Base-by-base conservation (phyloP, 2,797 vertebrate species). In the Galaxias olidus region DNA sequence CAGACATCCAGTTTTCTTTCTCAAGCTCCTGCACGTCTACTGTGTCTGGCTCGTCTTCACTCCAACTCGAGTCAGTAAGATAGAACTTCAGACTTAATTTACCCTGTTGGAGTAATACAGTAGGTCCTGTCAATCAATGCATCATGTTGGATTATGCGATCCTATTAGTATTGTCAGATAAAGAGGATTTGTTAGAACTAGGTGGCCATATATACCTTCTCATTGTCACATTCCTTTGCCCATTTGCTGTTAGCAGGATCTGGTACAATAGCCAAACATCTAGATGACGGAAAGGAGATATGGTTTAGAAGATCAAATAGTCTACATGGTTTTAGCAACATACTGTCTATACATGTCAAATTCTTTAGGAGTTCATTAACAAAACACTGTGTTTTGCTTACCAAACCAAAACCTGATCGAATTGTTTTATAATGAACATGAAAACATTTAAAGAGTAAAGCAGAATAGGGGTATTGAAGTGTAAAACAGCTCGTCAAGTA, bases 191-290 rank as follows among this genome's bases (percentile, higher is more conserved):
- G 53, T 57, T 8, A 52, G 4, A 18, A 17, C n/a, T 52, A 52
- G 15, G 51, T 20, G 13, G 43, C 18, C n/a, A 1, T 12, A 48
- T 15, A 77, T 91, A 98, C 96, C 95, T 93, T 84, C 10, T 70
- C 4, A 8, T 80, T 67, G 0, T 1, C 18, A 42, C 84, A 92
- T 13, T 91, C 90, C 79, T 89, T 95, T 14, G 93, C 95, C 93
- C 96, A 99, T 1, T 88, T 88, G 68, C 96, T 96, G 0, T 99
- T 98, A 4, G 94, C 94, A 8, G 97, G 97, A 80, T 98, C 96
- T 5, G 96, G 97, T 30, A 98, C 87, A 41, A 86, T 75, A 74
- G 88, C 89, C 0, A 89, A n/a, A n/a, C n/a, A n/a, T n/a, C n/a
- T n/a, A n/a, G n/a, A n/a, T n/a, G n/a, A n/a, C n/a, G n/a, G n/a